phyloP scores from a whole-genome alignment of 2,113 vertebrate species.

The Corvus moneduloides region DNA sequence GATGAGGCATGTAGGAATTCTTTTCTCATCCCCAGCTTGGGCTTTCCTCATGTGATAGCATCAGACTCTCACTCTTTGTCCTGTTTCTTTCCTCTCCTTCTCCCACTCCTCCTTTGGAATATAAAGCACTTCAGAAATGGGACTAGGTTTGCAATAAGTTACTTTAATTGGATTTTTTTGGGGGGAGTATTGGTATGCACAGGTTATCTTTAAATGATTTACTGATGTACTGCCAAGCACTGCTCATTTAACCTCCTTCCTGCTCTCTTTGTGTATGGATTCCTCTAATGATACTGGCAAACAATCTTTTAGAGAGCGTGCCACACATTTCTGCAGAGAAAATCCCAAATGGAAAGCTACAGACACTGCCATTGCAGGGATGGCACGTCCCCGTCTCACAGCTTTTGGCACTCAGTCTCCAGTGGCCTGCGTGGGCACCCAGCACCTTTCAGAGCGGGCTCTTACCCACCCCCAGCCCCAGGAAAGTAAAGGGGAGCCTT shows the following conservation, averaged over 20 bases:
- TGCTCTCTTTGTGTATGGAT: background rate
- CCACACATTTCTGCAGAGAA: background rate
- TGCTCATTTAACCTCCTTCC: conserved; percentile 31
- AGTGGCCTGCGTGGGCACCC: background rate
- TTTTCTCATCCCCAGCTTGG: background rate
- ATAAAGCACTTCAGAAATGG: conserved; percentile 23
- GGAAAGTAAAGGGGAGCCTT: background rate
- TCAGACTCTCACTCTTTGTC: background rate
- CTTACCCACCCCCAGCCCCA: background rate
- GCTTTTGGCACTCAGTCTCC: background rate
- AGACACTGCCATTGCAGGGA: background rate
- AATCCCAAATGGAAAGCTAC: background rate
- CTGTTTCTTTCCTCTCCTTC: background rate
- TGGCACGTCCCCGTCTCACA: background rate
- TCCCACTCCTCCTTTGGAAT: background rate
- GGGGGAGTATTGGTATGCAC: background rate
- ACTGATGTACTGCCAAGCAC: conserved; percentile 28
- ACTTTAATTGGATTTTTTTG: conserved; percentile 43
- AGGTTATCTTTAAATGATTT: conserved; percentile 50
- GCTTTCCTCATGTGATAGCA: background rate
- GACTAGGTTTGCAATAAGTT: conserved; percentile 27
- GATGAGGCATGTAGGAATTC: background rate
- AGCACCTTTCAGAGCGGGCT: background rate
- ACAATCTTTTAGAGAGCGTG: background rate
- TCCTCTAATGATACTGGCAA: background rate